Base-by-base conservation (phyloP, 2,888 invertebrate species). In the Alcis repandata region DNA sequence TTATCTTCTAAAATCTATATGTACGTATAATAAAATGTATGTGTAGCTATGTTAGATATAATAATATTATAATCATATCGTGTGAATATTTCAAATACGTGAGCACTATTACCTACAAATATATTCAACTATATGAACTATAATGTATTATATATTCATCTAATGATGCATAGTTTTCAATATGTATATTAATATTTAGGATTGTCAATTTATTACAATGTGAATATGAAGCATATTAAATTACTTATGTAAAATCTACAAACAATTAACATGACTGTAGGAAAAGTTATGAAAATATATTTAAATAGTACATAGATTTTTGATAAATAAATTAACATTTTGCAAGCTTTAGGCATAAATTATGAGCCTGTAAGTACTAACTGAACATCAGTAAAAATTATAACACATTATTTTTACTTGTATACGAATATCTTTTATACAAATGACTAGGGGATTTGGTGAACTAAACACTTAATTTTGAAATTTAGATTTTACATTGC, bases 1-100 rank as follows among this genome's bases (percentile, higher is more conserved):
- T 43, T n/a, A 41, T 48, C 20, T 46, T 52, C 38, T 57, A 32
- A 40, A 40, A 40, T 63, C 51, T 63, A 46, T 69, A 61, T 71
- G 62, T 70, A 61, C 17, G 49, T 62, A 68, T 73, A 73, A 69
- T 71, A 65, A 17, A 53, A 53, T 45, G 59, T 65, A 68, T 67
- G 56, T 45, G 38, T 68, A 46, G 38, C 52, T 56, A 63, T 60
- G 59, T 53, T n/a, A 67, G 45, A 27, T 27, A 27, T 27, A 27
- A 27, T 45, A 33, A 45, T 65, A 59, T 69, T 72, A 71, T 74
- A 68, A 72, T 59, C 62, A 66, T 56, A 46, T 56, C 60, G 41
- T 48, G 63, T 59, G 53, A 63, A 53, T 63, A 63, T 48, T 1
- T 53, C 52, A 57, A 65, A 65, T 56, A 68, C 22, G 67, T 67